These are phyloP conservation scores for Mactra quadrangularis DNA, from an alignment of 1,140 invertebrate species.

Conservation along the genomic window DNA sequence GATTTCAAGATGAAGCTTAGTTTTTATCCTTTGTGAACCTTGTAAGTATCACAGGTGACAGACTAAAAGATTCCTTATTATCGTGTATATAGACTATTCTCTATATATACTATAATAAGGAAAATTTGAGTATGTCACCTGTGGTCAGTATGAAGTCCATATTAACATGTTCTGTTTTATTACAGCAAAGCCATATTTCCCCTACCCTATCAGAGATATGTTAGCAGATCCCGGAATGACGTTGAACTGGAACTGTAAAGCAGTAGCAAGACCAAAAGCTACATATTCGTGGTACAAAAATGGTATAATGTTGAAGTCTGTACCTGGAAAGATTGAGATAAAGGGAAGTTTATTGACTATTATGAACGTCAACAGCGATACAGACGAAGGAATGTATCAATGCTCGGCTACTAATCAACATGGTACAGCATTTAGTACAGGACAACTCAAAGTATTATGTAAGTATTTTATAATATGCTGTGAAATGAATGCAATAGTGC, in stretches of 20 bases:
- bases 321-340: constrained; percentile 35
- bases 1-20: no score
- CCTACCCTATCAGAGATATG: constrained; percentile 33
- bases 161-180: no score
- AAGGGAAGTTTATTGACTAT: constrained; percentile 27
- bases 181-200: constrained; percentile 59
- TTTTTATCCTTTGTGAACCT: no score
- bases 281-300: constrained; percentile 58
- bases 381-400: constrained; percentile 93
- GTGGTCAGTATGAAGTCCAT: no score
- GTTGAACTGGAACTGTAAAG: constrained; percentile 42
- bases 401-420: constrained; percentile 95
- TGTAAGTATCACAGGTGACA: no score
- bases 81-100: no score
- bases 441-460: constrained; percentile 91
- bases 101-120: no score
- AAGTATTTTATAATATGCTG: constrained; percentile 3
- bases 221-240: constrained; percentile 37
- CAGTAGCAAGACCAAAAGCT: constrained; percentile 41
- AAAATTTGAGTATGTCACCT: no score
- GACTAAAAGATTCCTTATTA: no score
- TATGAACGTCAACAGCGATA: neutral
- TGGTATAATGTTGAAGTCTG: constrained; percentile 9
- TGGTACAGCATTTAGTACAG: constrained; percentile 93
- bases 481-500: neutral